These are phyloP conservation scores for Pocillopora verrucosa DNA, from an alignment of 64 coral and sea anemone genomes.

Conservation along the genomic window DNA sequence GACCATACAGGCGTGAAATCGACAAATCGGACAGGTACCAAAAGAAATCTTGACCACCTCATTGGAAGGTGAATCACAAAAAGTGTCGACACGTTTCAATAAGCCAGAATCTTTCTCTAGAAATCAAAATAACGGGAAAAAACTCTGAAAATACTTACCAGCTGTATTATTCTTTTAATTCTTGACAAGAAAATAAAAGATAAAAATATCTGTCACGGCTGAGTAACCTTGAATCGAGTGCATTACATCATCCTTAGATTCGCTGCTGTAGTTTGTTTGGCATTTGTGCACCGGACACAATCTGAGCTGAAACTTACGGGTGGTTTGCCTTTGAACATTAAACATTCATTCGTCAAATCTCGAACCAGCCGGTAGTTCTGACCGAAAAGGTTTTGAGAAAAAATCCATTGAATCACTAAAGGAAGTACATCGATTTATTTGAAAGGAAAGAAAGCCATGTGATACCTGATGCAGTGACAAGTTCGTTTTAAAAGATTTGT, in stretches of 20 bases:
- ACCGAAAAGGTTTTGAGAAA: neutral
- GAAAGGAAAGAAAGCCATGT: neutral
- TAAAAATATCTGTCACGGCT: neutral
- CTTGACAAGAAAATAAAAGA: neutral
- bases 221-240: neutral
- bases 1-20: neutral
- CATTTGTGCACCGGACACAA: neutral
- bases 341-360: neutral
- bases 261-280: neutral
- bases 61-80: neutral
- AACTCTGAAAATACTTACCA: conserved; percentile 21
- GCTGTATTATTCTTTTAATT: neutral
- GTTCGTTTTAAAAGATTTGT: no score
- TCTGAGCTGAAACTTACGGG: neutral
- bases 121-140: neutral
- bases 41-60: neutral
- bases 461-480: neutral
- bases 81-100: neutral
- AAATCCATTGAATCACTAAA: neutral
- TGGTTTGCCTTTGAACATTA: neutral
- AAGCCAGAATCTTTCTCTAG: neutral
- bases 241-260: conserved; percentile 1
- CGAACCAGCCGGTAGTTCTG: neutral
- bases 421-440: neutral
- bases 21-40: conserved; percentile 8